Base-by-base conservation (phyloP, 2,888 invertebrate species). In the Caenorhabditis zanzibari region DNA sequence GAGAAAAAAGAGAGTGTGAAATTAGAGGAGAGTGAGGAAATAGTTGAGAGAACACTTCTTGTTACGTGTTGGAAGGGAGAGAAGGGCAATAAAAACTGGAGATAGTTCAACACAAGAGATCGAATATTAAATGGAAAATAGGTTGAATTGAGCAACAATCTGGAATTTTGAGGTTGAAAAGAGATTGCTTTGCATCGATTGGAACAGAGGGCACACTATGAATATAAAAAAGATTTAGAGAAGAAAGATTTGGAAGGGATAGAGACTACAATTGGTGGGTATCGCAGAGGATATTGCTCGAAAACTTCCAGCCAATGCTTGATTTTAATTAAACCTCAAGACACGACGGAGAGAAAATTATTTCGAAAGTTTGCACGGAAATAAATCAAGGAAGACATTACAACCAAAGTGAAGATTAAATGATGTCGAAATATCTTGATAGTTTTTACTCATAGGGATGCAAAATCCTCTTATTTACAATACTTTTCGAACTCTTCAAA, bases 1-100 rank as follows among this genome's bases (percentile, higher is more conserved):
- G 16, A 24, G 44, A 12, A 47, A 58, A 59, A 32, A 49, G 35
- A 61, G 59, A 58, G 61, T 44, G 22, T n/a, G 22, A 19, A 19
- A 54, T 38, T 10, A 26, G 22, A 28, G 26, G 69, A 56, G 69
- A 44, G 28, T 7, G 38, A 28, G 16, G 44, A 44, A 16, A 56
- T 26, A 49, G 52, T 32, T 26, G 38, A 52, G 41, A 68, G 68
- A 68, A 54, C 54, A 68, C 54, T 35, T 54, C 41, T 59, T 44
- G 41, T 61, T 49, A 56, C 35, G 59, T 16, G 71, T 26, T n/a
- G n/a, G 41, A 22, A 49, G 47, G 38, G 35, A 49, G 35, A 32
- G 32, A 12, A 52, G 35, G 52, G 22, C 16, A 59, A 49, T 19
- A 24, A 58, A 44, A 28, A 24, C 22, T 22, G 41, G 41, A 56